Conservation (phyloP, 2,888 invertebrate genomes). For the Boloria selene region DNA sequence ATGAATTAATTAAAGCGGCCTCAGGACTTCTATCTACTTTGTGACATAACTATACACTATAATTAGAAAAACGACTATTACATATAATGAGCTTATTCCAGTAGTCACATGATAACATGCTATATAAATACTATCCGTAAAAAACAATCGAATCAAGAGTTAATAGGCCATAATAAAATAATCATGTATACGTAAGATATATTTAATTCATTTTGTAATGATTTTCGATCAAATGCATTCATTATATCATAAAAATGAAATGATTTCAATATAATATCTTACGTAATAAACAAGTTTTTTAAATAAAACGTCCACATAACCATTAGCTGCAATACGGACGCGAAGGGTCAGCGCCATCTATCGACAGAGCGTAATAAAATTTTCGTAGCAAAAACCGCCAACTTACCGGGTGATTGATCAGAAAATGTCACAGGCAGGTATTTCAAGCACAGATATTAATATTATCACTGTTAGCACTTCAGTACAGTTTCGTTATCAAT, state of each 20-base stretch:
- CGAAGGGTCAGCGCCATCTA: constrained; percentile 66
- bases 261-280: constrained; percentile 5
- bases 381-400: constrained; percentile 30
- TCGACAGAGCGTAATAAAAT: constrained; percentile 40
- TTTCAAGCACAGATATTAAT: constrained; percentile 23
- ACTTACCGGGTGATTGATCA: constrained; percentile 34
- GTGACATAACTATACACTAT: constrained; percentile 5
- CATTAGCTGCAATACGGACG: constrained; percentile 70
- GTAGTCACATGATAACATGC: constrained; percentile 1
- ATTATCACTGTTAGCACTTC: constrained; percentile 29
- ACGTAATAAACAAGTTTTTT: constrained; percentile 48
- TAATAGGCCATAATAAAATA: too few relatives aligned
- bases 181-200: too few relatives aligned
- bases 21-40: background rate
- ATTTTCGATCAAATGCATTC: background rate
- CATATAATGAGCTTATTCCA: constrained; percentile 15
- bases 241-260: background rate
- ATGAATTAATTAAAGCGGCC: background rate
- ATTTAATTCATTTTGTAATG: too few relatives aligned
- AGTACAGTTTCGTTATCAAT: constrained; percentile 17
- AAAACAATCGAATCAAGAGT: too few relatives aligned
- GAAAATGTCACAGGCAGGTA: constrained; percentile 28
- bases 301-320: constrained; percentile 41
- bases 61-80: constrained; percentile 6
- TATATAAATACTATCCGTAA: too few relatives aligned